phyloP scores from a whole-genome alignment of 1,140 invertebrate genomes.

The Orius insidiosus region DNA sequence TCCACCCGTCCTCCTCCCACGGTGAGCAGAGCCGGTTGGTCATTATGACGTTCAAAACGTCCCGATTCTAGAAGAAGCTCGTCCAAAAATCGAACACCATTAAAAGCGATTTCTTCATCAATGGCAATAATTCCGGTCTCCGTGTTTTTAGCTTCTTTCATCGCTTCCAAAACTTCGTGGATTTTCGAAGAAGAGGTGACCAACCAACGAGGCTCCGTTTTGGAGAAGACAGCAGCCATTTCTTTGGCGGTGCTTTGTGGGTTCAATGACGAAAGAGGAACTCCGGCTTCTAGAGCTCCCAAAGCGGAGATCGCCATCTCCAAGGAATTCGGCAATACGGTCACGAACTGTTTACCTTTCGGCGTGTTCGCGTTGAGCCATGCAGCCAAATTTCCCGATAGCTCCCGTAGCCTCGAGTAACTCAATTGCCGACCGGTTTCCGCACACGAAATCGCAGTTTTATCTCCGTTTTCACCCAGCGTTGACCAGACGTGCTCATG shows the following conservation, averaged over 20 bases:
- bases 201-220: not conserved
- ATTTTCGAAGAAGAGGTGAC: conserved; percentile 5
- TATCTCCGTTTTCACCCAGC: not conserved
- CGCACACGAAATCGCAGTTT: conserved; percentile 3
- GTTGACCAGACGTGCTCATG: conserved; percentile 1
- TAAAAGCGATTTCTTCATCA: conserved; percentile 2
- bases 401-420: not conserved
- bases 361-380: conserved; percentile 6
- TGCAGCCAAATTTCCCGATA: conserved; percentile 3
- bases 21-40: not conserved
- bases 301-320: conserved; percentile 6
- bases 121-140: conserved; percentile 6
- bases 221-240: not conserved
- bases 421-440: not conserved
- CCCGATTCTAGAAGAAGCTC: not conserved
- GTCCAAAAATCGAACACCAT: conserved; percentile 5
- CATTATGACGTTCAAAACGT: not conserved
- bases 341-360: not conserved
- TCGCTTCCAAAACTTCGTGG: conserved; percentile 3
- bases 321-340: conserved; percentile 5
- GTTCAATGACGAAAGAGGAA: conserved; percentile 5
- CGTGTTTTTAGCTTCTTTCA: not conserved
- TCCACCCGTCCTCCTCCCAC: not conserved
- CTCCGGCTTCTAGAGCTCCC: conserved; percentile 4
- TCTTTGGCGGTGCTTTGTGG: conserved; percentile 1